Evolutionary conservation across 2,888 invertebrate genomes (phyloP).

Genomic region (Andrena hattorfiana): DNA sequence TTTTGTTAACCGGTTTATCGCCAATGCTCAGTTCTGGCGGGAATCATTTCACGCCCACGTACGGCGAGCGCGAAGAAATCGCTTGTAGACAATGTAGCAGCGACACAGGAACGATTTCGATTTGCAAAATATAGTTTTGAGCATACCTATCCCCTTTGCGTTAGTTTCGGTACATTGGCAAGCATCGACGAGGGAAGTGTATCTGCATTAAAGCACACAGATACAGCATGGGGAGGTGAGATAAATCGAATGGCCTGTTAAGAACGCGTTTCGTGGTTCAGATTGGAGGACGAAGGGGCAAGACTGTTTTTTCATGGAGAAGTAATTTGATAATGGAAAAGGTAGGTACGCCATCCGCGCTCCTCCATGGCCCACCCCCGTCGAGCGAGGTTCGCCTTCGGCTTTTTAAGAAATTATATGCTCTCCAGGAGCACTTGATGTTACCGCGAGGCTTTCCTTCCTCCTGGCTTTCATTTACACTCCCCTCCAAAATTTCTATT

Average conservation of each 20-base stretch:
- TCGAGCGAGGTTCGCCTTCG: conserved; percentile 57
- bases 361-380: conserved; percentile 8
- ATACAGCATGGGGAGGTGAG: neutral
- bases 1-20: conserved; percentile 19
- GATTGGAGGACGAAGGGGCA: conserved; percentile 15
- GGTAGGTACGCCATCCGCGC: conserved; percentile 60
- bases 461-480: conserved; percentile 23
- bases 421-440: conserved; percentile 51
- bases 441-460: conserved; percentile 29
- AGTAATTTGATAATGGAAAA: conserved; percentile 78
- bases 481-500: conserved; percentile 8
- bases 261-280: conserved; percentile 31
- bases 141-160: no score
- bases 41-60: neutral
- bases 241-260: conserved; percentile 17
- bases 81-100: neutral
- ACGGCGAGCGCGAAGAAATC: neutral
- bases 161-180: neutral
- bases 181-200: neutral
- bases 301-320: conserved; percentile 61
- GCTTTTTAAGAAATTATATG: conserved; percentile 74
- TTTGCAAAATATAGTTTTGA: neutral
- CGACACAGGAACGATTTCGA: no score
- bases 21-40: neutral
- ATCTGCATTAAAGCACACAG: neutral